Evolutionary conservation across 2,113 vertebrate species (phyloP).

Genomic region (Lagopus leucura): DNA sequence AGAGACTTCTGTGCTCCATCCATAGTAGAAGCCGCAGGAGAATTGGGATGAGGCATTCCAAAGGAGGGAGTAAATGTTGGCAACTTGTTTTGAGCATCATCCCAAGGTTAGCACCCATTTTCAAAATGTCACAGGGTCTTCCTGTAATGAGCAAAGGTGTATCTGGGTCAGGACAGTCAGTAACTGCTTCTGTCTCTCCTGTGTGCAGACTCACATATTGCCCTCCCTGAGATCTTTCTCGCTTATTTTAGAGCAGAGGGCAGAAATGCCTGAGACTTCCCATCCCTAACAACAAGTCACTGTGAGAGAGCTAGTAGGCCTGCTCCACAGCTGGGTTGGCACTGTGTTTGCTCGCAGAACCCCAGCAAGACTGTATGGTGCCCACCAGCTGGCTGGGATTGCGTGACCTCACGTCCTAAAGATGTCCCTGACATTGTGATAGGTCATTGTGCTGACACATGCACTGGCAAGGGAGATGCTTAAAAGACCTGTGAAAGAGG

Average conservation of each 20-base stretch:
- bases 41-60: not conserved
- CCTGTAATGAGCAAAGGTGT: not conserved
- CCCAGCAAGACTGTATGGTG: not conserved
- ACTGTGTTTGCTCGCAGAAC: not conserved
- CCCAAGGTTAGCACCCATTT: not conserved
- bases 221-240: not conserved
- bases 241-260: not conserved
- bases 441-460: constrained; percentile 14
- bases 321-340: not conserved
- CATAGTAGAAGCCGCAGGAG: not conserved
- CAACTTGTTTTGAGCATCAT: not conserved
- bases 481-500: not conserved
- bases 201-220: not conserved
- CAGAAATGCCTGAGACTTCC: not conserved
- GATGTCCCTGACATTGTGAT: not conserved
- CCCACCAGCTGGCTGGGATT: not conserved
- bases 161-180: not conserved
- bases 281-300: fast-evolving
- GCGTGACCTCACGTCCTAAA: not conserved
- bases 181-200: not conserved
- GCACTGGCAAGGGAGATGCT: not conserved
- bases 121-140: not conserved
- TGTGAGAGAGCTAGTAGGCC: not conserved
- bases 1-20: not conserved
- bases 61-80: not conserved